A percentile compares a stretch with the other conserved stretches of the same genome.
Evolutionary conservation across 2,888 invertebrate genomes (phyloP).

Genomic region (Drosophila dives): DNA sequence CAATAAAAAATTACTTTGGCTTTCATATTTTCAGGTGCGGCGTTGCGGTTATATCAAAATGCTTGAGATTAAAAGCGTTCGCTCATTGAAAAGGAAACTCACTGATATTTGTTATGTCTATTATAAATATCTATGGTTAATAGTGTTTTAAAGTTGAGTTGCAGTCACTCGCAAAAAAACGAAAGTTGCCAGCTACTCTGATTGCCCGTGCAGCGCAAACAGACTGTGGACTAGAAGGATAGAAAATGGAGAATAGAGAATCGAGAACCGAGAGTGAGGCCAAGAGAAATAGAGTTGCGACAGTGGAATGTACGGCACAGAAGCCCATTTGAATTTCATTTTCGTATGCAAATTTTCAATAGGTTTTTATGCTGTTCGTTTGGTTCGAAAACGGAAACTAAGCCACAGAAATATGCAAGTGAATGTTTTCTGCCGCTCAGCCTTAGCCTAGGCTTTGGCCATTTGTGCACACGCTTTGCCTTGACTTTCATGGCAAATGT

Average conservation of each 20-base stretch:
- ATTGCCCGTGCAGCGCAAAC: constrained; percentile 32
- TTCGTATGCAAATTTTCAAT: constrained; percentile 76
- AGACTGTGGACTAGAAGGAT: constrained; percentile 1
- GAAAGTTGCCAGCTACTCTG: constrained; percentile 52
- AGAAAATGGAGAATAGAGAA: not conserved
- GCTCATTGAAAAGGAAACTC: constrained; percentile 25
- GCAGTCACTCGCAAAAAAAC: constrained; percentile 26
- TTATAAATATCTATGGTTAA: constrained; percentile 47
- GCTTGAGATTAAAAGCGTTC: constrained; percentile 63
- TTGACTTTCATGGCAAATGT: constrained; percentile 60
- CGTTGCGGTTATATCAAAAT: constrained; percentile 29
- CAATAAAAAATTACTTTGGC: constrained; percentile 65
- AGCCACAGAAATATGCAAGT: constrained; percentile 75
- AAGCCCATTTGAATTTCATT: constrained; percentile 76
- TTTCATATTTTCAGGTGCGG: constrained; percentile 24
- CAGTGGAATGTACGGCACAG: constrained; percentile 38
- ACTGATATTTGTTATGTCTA: constrained; percentile 25
- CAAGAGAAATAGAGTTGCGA: not conserved
- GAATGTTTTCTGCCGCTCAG: constrained; percentile 55
- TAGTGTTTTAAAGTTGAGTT: constrained; percentile 41
- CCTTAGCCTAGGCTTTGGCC: constrained; percentile 33
- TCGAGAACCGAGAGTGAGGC: not conserved
- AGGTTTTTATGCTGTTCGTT: constrained; percentile 69
- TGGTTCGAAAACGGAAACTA: constrained; percentile 70
- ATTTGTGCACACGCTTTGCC: constrained; percentile 55